Evolutionary conservation across 2,888 invertebrate genomes (phyloP).

Genomic region (Thumatha senex): DNA sequence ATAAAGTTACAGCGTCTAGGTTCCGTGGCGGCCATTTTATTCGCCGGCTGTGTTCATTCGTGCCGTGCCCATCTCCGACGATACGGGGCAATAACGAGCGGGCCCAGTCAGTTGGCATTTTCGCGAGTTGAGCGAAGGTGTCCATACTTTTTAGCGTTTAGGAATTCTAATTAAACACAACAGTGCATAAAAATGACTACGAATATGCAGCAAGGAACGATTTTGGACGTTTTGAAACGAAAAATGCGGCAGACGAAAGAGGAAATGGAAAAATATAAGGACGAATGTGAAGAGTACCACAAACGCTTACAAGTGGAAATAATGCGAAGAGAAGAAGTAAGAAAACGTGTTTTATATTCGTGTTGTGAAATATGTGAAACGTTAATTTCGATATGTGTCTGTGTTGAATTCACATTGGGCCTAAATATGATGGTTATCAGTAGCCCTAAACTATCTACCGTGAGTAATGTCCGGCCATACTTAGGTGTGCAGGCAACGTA

Average conservation of each 20-base stretch:
- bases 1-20: conserved; percentile 66
- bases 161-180: conserved; percentile 62
- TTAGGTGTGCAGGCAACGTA: conserved; percentile 82
- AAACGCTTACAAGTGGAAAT: conserved; percentile 97
- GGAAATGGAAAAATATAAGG: conserved; percentile 99
- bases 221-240: conserved; percentile 98
- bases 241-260: conserved; percentile 99
- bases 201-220: conserved; percentile 95
- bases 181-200: conserved; percentile 89
- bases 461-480: conserved; percentile 84
- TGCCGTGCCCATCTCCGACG: conserved; percentile 78
- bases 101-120: conserved; percentile 81
- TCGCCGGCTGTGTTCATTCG: conserved; percentile 81
- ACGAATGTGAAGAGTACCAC: conserved; percentile 98
- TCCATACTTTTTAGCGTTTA: conserved; percentile 76
- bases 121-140: conserved; percentile 81
- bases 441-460: conserved; percentile 74
- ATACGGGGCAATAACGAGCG: conserved; percentile 73
- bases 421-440: conserved; percentile 68
- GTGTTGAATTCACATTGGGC: conserved; percentile 51
- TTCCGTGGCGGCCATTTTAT: conserved; percentile 80
- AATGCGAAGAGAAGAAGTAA: conserved; percentile 99
- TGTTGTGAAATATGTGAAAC: conserved; percentile 64
- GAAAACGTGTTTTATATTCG: conserved; percentile 77
- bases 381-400: conserved; percentile 48